Percentiles rank a stretch among this genome's conserved stretches.
Evolutionary conservation across 2,888 invertebrate species (phyloP).

Genomic region (Uloborus plumipes): DNA sequence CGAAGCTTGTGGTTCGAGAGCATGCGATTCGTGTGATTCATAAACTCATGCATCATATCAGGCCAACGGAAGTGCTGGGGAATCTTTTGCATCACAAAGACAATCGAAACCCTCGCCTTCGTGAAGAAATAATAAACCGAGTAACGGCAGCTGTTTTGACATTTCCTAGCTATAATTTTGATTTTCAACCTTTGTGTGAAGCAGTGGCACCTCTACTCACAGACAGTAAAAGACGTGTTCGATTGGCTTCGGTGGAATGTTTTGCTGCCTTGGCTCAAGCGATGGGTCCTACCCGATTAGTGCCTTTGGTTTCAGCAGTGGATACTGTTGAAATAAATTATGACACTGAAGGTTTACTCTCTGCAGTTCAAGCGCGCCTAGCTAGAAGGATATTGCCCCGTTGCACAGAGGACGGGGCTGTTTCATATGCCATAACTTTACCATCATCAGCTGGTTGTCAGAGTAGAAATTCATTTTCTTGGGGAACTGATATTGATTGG

Average conservation of each 20-base stretch:
- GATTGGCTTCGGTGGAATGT: slow-evolving; percentile 84
- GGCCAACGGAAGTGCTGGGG: slow-evolving; percentile 75
- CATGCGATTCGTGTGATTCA: slow-evolving; percentile 74
- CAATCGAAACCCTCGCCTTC: slow-evolving; percentile 75
- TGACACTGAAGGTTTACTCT: slow-evolving; percentile 73
- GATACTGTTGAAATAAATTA: slow-evolving; percentile 72
- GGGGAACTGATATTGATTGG: slow-evolving; percentile 83
- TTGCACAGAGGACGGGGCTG: slow-evolving; percentile 80
- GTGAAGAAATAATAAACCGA: slow-evolving; percentile 83
- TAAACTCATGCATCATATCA: slow-evolving; percentile 74
- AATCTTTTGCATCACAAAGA: slow-evolving; percentile 74
- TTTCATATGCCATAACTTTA: slow-evolving; percentile 81
- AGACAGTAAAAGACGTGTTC: slow-evolving; percentile 81
- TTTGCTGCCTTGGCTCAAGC: slow-evolving; percentile 84
- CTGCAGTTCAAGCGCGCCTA: slow-evolving; percentile 82
- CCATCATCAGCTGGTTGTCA: slow-evolving; percentile 72
- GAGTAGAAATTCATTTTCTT: slow-evolving; percentile 57
- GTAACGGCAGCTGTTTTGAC: slow-evolving; percentile 83
- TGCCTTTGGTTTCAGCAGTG: slow-evolving; percentile 75
- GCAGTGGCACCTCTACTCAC: slow-evolving; percentile 73
- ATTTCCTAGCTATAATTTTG: slow-evolving; percentile 83
- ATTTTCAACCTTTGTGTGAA: slow-evolving; percentile 73
- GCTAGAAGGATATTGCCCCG: slow-evolving; percentile 82
- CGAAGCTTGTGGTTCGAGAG: slow-evolving; percentile 74
- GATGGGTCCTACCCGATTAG: slow-evolving; percentile 75